Conservation (phyloP, 2,113 vertebrate species). For the Heloderma charlesbogerti region DNA sequence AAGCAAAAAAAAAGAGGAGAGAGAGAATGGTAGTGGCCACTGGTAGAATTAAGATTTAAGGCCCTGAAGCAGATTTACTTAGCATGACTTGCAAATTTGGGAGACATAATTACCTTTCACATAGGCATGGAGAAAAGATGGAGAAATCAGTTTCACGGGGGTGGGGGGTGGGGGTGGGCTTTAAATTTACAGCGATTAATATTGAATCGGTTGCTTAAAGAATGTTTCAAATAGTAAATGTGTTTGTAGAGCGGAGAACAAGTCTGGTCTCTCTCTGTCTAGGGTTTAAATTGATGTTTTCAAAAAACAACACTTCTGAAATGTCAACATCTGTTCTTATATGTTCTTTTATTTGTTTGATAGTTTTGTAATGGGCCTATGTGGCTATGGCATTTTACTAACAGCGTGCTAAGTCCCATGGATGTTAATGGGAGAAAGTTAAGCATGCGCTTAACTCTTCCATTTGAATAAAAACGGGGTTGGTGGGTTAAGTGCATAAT, state of each 20-base stretch:
- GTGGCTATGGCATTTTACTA: no score
- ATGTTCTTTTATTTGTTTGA: not conserved
- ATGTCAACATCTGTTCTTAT: not conserved
- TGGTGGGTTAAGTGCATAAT: no score
- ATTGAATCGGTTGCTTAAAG: no score
- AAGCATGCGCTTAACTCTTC: not conserved
- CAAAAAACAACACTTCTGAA: no score
- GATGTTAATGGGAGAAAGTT: not conserved
- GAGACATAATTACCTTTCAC: not conserved
- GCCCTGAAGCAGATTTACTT: slow-evolving; percentile 1
- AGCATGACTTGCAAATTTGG: slow-evolving; percentile 35
- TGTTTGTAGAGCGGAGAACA: not conserved
- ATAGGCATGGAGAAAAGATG: not conserved
- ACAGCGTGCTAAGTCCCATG: not conserved
- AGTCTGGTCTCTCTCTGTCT: not conserved
- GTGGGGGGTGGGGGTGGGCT: no score
- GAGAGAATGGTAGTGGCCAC: no score
- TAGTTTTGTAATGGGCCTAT: no score
- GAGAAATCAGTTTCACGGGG: not conserved
- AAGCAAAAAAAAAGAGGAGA: not conserved
- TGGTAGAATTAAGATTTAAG: not conserved
- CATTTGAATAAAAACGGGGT: not conserved
- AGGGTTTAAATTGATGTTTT: not conserved
- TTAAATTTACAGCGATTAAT: not conserved
- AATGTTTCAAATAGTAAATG: not conserved